Percentiles rank a stretch among this genome's conserved stretches.
Conservation (phyloP, 2,888 invertebrate species). For the Pharmacophagus antenor region DNA sequence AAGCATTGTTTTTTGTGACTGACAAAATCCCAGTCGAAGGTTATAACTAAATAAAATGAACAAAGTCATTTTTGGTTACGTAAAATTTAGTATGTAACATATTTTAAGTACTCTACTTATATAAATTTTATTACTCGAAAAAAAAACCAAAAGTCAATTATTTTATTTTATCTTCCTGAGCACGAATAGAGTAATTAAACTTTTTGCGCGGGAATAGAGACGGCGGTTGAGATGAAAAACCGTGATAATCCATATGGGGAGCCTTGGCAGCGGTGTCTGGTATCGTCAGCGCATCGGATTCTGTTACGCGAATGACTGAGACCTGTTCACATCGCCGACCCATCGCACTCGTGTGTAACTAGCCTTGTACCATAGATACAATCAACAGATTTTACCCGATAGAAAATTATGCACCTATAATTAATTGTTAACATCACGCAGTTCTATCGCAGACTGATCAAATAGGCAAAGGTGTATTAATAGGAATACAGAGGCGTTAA, state of each 20-base stretch:
- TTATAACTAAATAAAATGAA: too few species aligned
- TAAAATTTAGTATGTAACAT: too few species aligned
- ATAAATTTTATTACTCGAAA: not conserved
- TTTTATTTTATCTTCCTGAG: not conserved
- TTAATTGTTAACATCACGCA: not conserved
- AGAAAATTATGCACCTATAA: not conserved
- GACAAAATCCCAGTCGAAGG: too few species aligned
- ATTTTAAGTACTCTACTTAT: too few species aligned
- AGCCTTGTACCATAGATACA: not conserved
- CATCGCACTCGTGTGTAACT: not conserved
- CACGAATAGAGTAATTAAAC: not conserved
- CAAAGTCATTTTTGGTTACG: too few species aligned
- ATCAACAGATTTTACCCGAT: not conserved
- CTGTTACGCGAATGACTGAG: conserved; percentile 63
- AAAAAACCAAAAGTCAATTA: not conserved
- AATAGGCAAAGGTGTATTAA: too few species aligned
- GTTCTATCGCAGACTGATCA: too few species aligned
- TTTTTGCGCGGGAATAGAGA: conserved; percentile 14
- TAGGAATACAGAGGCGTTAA: not conserved
- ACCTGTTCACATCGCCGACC: conserved; percentile 51
- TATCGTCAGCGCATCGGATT: conserved; percentile 51
- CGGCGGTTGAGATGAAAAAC: conserved; percentile 39
- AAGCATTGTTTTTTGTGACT: too few species aligned
- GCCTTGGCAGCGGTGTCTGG: conserved; percentile 68
- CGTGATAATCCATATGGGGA: conserved; percentile 69